Base-by-base conservation (phyloP, 2,113 vertebrate genomes). In the Chaetura pelagica region DNA sequence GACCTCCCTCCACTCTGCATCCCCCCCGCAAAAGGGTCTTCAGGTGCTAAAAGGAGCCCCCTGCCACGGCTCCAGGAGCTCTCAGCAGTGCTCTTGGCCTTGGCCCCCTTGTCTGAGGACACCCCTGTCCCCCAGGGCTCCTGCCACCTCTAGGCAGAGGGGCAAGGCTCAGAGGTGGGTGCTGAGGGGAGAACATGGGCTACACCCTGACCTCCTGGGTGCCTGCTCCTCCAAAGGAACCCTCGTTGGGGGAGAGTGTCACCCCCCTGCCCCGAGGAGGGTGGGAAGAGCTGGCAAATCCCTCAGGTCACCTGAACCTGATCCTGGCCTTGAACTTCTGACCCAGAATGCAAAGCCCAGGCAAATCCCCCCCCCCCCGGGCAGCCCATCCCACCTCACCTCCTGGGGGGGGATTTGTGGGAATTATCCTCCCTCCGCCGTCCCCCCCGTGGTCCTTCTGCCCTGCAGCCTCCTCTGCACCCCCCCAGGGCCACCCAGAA, bases 311-410 rank as follows among this genome's bases (percentile, higher is more conserved):
- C 90, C n/a, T 10, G 32, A 67, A 75, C 62, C 82, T 29, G 85
- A 59, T 52, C 71, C 57, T 85, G 78, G 82, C 82, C 38, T 20
- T 75, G 88, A 94, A 90, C 61, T 90, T 48, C 74, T 64, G 90
- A 89, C 34, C 71, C 71, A 3, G 34, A 92, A 75, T 75, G 48
- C 35, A 92, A 87, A 92, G 71, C 64, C 57, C 51, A 10, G 42
- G 78, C 72, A 87, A 94, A 95, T 96, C 90, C 87, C 55, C 48
- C 18, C 15, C n/a, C n/a, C n/a, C n/a, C n/a, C n/a, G 7, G 21
- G 17, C 72, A 62, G 80, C 71, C 82, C 84, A 63, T 52, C 85
- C 73, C 5, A 3, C 34, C 29, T 55, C 84, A 30, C 22, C 17
- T 85, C 54, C 71, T 7, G 49, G 40, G 0, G 0, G 58, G 27